phyloP scores from a whole-genome alignment of 2,113 vertebrate genomes.

The Aegotheles bennettii region DNA sequence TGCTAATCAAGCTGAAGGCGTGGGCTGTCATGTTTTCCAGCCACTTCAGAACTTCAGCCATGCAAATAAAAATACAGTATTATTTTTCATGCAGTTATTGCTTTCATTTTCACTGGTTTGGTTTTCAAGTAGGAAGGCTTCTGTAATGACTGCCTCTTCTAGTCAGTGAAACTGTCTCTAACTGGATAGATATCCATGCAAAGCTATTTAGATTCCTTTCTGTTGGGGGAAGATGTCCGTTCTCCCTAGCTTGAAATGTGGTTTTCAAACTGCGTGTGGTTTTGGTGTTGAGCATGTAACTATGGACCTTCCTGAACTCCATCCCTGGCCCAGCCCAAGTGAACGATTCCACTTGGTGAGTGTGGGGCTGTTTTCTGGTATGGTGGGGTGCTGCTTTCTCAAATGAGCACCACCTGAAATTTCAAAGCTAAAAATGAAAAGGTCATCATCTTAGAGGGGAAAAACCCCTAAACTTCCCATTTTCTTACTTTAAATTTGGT shows the following conservation, averaged over 20 bases:
- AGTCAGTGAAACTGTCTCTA: not conserved
- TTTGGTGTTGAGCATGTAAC: accelerated
- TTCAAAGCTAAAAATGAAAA: not conserved
- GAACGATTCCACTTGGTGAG: not conserved
- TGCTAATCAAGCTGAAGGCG: not conserved
- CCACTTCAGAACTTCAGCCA: not conserved
- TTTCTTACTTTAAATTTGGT: not conserved
- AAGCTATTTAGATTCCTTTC: not conserved
- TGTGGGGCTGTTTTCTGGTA: not conserved
- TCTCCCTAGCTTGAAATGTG: not conserved
- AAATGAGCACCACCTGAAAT: not conserved
- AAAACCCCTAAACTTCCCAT: not conserved
- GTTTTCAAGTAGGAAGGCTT: not conserved
- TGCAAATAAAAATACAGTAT: not conserved
- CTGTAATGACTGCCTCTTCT: not conserved
- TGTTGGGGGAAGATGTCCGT: not conserved
- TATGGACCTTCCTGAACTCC: not conserved
- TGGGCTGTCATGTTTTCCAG: not conserved
- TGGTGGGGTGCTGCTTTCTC: not conserved
- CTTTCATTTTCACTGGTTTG: not conserved
- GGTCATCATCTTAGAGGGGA: not conserved
- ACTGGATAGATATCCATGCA: not conserved
- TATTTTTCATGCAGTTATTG: not conserved
- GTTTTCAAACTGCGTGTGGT: not conserved
- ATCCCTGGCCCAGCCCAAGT: not conserved